phyloP scores from a whole-genome alignment of 2,888 invertebrate species.

The Megamerina dolium region DNA sequence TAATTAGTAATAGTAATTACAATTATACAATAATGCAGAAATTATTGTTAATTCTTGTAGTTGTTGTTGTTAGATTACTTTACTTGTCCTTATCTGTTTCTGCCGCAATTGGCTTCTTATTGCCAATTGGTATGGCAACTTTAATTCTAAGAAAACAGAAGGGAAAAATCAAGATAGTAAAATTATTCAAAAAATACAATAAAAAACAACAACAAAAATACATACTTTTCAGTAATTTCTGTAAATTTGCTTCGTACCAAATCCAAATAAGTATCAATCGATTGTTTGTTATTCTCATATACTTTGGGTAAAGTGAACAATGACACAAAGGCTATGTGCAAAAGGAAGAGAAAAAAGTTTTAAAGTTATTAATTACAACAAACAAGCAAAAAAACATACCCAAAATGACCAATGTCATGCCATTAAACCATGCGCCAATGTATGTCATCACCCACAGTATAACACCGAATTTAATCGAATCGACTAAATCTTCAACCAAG shows the following conservation, averaged over 20 bases:
- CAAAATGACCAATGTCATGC: constrained; percentile 95
- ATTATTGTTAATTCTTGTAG: neutral
- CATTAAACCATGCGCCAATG: constrained; percentile 98
- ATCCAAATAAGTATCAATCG: constrained; percentile 86
- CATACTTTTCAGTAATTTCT: constrained; percentile 85
- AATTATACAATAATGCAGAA: too few species aligned
- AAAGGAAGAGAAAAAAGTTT: too few species aligned
- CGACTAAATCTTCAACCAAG: constrained; percentile 93
- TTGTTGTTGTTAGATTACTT: constrained; percentile 29
- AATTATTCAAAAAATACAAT: constrained; percentile 11
- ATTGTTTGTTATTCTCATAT: constrained; percentile 89
- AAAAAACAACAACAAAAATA: constrained; percentile 5
- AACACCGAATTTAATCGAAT: constrained; percentile 91
- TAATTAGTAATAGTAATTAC: too few species aligned
- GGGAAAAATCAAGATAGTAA: constrained; percentile 21
- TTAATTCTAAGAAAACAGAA: constrained; percentile 61
- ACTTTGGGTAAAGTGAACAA: constrained; percentile 95
- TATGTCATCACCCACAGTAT: constrained; percentile 96
- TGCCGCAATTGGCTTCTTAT: constrained; percentile 63
- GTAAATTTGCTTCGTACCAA: constrained; percentile 80
- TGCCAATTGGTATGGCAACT: constrained; percentile 82
- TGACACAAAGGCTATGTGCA: constrained; percentile 89
- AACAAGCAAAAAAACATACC: constrained; percentile 53
- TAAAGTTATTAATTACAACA: neutral
- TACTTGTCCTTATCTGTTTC: constrained; percentile 81